Base-by-base conservation (phyloP, 2,888 invertebrate genomes). In the Aleiodes alternator region DNA sequence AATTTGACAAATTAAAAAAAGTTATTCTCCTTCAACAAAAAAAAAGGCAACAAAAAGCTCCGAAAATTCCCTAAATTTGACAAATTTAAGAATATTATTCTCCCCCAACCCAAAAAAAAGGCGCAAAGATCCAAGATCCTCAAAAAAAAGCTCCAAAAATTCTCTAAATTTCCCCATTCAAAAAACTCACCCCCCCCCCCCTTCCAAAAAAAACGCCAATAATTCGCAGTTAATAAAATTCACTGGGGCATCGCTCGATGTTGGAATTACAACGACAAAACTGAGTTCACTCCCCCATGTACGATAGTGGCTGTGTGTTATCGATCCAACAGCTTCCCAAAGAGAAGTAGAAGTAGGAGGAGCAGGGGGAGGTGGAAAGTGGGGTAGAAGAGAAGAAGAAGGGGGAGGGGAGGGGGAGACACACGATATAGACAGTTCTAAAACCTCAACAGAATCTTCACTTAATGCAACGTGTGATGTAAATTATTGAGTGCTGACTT, bases 291-390 rank as follows among this genome's bases (percentile, higher is more conserved):
- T 57, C 71, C 75, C 68, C 53, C 50, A 66, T 29, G 50, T 51
- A 50, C 50, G 34, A 66, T 50, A 50, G 48, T 48, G 66, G 74
- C 75, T 75, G 75, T 23, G 23, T 23, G 23, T 59, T 86, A 85
- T 85, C 85, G 85, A 85, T 83, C 85, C 85, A 80, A 81, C 84
- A 81, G 82, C 81, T 78, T 84, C 81, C 81, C 82, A 77, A 76
- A 79, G 76, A 78, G 76, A 69, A 57, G 71, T 43, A 23, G 72
- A 51, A 56, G 23, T 23, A 11, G 48, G 38, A n/a, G 69, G 23
- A 51, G 68, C 51, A 51, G 59, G 50, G 51, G 55, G 51, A 51
- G 53, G 23, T 4, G 6, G 2, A 23, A 23, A 23, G 23, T n/a
- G 23, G 23, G 23, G 23, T 23, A 23, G 23, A 76, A 79, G 76